Evolutionary conservation across 2,888 invertebrate genomes (phyloP), one percentile per base, ranked within the genome.

Genomic region (Harpagoxenus sublaevis): DNA sequence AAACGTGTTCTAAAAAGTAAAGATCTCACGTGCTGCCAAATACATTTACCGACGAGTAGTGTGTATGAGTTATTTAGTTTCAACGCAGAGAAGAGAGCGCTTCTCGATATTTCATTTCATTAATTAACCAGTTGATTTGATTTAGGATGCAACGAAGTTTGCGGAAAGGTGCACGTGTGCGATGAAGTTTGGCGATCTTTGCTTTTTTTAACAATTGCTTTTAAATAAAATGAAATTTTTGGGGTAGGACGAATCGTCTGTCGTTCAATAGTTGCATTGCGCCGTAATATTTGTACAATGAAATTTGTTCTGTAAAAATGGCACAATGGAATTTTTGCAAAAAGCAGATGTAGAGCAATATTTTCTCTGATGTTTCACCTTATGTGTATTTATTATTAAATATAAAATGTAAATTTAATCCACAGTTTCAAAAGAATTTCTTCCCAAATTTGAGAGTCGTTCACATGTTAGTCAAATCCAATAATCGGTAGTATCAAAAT

Each of bases 181-280:
- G 23, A 79, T 60, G 28, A 48, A 73, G 28, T 1, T 60, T 35
- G 31, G 18, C 31, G 10, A 35, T 71, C 55, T 71, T 78, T 68
- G 1, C 28, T 48, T 71, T 79, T 79, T 81, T 73, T 23, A 79
- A 71, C 60, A 53, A 73, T 28, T 45, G 45, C 35, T 73, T 35
- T 81, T 28, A n/a, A 81, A 73, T 73, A 81, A 73, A 81, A 73
- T 60, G 73, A 48, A 73, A 51, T 73, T 79, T 75, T 79, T 51
- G 39, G 12, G 60, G 28, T 39, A 48, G 45, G 8, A 71, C 15
- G 23, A 66, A 18, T 15, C 28, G 2, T 62, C 23, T 60, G 60
- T 39, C 35, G 57, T 57, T 57, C 57, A 73, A 60, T 60, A 60
- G 73, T 70, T 78, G 70, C 53, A 55, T 78, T 55, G 53, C n/a